Evolutionary conservation across 2,113 vertebrate species (phyloP), one percentile per base, ranked within the genome.

Genomic region (Myiagra hebetior): DNA sequence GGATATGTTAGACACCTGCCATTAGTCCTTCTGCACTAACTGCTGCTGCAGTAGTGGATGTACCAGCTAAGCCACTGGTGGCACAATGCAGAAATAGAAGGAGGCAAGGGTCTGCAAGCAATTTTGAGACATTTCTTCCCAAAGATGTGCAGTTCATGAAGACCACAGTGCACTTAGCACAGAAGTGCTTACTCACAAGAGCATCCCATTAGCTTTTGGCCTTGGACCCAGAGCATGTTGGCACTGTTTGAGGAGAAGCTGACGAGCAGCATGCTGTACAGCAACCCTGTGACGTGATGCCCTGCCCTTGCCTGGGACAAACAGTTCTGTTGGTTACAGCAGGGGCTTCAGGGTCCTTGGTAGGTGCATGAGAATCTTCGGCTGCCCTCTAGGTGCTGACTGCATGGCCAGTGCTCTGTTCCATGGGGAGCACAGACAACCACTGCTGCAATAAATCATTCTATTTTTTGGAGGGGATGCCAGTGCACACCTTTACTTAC

Each of bases 171-270:
- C 44, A 75, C 22, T 53, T 35, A 59, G 50, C 39, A 33, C 37
- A 60, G 39, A 77, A 96, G 55, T 24, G 73, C 94, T 94, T 92
- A 80, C 41, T 85, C 89, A 94, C 75, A 33, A 56, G 13, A 60
- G 12, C 53, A 85, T 31, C 15, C 52, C 37, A 69, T 84, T 75
- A 83, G 49, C 52, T 85, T 86, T 64, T 30, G 39, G 74, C 87
- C 42, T 19, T 42, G 56, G 47, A 87, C 35, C 44, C 82, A 60
- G 49, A 65, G 47, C 28, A 33, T 10, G 13, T 3, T 88, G 85
- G 75, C 62, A 55, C 20, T 76, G 55, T 57, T 56, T 42, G 59
- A 55, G 64, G 93, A 74, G 84, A 46, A 27, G 41, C 19, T 89
- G 50, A 59, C 3, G 11, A 68, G 55, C 60, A 79, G 57, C 26